Conservation (phyloP, 2,113 vertebrate species). For the Taxidea taxus region DNA sequence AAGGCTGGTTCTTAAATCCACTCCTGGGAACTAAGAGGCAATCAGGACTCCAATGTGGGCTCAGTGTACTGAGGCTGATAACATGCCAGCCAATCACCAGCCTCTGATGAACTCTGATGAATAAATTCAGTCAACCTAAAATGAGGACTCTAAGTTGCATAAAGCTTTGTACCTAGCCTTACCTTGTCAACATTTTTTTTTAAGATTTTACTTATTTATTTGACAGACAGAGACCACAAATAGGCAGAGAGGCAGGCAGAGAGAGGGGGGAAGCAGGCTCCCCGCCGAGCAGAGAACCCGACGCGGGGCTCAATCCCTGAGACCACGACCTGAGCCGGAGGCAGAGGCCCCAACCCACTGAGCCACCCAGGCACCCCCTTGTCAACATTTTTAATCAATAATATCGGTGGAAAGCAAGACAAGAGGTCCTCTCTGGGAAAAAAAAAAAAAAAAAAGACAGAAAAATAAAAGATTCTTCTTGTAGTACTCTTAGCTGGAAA, state of each 20-base stretch:
- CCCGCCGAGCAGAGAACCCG: too few relatives aligned
- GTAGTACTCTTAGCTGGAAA: not conserved
- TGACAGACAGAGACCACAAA: too few relatives aligned
- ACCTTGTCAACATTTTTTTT: not conserved
- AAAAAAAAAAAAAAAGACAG: too few relatives aligned
- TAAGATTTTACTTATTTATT: too few relatives aligned
- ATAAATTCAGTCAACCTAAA: not conserved
- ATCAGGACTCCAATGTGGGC: not conserved
- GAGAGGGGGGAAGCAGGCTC: too few relatives aligned
- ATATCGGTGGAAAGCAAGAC: not conserved
- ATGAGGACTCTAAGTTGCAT: not conserved
- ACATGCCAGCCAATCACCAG: not conserved
- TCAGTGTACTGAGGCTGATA: not conserved
- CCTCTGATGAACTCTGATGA: not conserved
- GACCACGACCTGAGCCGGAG: too few relatives aligned
- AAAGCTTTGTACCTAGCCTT: not conserved
- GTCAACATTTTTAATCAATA: not conserved
- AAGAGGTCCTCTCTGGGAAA: not conserved
- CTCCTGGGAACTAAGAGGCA: not conserved
- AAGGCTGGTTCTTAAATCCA: not conserved
- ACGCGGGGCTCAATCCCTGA: too few relatives aligned
- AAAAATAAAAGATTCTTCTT: not conserved
- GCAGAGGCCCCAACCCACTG: too few relatives aligned
- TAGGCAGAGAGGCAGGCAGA: too few relatives aligned
- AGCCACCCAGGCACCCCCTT: too few relatives aligned